Base-by-base conservation (phyloP, 2,888 invertebrate genomes). In the Stenurella melanura region DNA sequence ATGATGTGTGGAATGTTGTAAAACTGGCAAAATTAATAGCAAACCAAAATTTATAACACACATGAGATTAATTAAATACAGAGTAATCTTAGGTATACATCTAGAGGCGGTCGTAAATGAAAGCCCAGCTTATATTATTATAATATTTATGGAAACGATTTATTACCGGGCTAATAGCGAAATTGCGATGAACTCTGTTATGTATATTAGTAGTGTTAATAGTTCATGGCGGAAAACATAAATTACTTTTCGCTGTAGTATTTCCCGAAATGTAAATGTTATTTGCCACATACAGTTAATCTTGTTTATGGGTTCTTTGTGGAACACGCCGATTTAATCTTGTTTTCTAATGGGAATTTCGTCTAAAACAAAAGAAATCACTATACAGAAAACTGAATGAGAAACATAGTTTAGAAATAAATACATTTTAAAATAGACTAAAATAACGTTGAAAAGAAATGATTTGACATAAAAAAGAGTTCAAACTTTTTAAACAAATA, bases 91-190 rank as follows among this genome's bases (percentile, higher is more conserved):
- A 21, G 30, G 26, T 54, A 34, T 26, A 70, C 34, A 70, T 58
- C 34, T 34, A 60, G 54, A 70, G 18, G 58, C 58, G 38, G 58
- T 17, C 58, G 58, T 70, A 70, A 70, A 34, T 58, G 58, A 70
- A 18, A 56, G 21, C 58, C 56, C 30, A 38, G 70, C 58, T 68
- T 68, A 70, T 68, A 70, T 70, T 70, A 70, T 70, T 54, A 54
- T 58, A 34, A 70, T 70, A 70, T 70, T 70, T 70, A 70, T 70
- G 70, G 38, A 19, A 19, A 38, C 70, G 34, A 70, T 70, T 57
- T 70, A 70, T 70, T 70, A 58, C 58, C 38, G n/a, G 56, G 68
- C 57, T 70, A 70, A 70, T 70, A 69, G 60, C 38, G 57, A 70
- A 58, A 70, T 70, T 58, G 70, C 58, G 15, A 58, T 70, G 70